Evolutionary conservation across 1,140 invertebrate genomes (phyloP).

Genomic region (Euura lappo): DNA sequence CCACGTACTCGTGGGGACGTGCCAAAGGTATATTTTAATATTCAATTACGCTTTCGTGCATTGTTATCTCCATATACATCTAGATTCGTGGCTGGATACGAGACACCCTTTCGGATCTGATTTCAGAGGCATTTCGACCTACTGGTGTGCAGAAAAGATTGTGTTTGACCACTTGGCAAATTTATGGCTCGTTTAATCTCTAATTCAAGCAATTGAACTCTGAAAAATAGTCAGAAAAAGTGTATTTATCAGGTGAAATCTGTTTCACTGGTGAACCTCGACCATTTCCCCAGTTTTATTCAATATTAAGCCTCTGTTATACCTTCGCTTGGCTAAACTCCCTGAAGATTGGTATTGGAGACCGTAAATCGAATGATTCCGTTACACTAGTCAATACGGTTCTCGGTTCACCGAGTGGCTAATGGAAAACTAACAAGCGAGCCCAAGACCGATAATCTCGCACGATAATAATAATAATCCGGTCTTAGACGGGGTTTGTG

Average conservation of each 20-base stretch:
- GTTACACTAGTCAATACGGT: not conserved
- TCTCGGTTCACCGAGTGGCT: not conserved
- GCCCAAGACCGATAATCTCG: not conserved
- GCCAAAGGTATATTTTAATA: conserved; percentile 5
- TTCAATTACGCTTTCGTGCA: conserved; percentile 7
- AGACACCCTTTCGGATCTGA: not conserved
- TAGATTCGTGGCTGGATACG: not conserved
- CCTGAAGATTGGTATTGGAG: not conserved
- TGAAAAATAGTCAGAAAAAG: too few species aligned
- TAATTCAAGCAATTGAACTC: not conserved
- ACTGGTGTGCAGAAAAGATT: too few species aligned
- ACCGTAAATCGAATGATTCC: conserved; percentile 1
- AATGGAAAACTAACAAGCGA: conserved; percentile 2
- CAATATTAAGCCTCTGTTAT: too few species aligned
- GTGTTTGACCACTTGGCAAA: not conserved
- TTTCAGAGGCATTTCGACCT: too few species aligned
- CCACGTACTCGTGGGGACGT: not conserved
- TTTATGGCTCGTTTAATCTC: not conserved
- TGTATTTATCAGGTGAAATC: too few species aligned
- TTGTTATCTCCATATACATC: not conserved
- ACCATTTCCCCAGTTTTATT: too few species aligned
- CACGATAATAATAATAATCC: not conserved
- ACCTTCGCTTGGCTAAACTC: not conserved
- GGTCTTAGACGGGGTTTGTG: not conserved
- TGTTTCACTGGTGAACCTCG: too few species aligned